Conservation (phyloP, 1,140 invertebrate genomes). For the Heliconius hermathena region DNA sequence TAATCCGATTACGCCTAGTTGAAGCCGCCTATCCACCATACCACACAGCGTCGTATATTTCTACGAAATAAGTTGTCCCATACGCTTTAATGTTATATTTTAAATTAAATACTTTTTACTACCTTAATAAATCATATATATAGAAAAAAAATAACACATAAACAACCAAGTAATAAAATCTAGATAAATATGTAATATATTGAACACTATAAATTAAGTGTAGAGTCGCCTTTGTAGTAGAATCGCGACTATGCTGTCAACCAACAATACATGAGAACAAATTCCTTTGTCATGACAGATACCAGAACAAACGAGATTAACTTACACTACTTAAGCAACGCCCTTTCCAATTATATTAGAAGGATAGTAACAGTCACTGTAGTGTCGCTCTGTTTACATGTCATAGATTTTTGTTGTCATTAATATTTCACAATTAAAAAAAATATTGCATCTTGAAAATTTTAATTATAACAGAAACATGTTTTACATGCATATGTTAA, state of each 20-base stretch:
- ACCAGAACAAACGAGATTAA: slow-evolving; percentile 60
- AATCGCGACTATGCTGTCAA: slow-evolving; percentile 49
- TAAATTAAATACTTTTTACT: neutral
- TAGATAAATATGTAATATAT: neutral
- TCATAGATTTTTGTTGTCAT: neutral
- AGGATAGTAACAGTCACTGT: slow-evolving; percentile 9
- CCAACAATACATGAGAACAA: slow-evolving; percentile 60
- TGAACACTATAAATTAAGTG: neutral
- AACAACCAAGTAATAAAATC: neutral
- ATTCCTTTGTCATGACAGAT: slow-evolving; percentile 66
- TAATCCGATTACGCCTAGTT: slow-evolving; percentile 69
- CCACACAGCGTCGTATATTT: neutral
- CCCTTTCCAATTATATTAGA: slow-evolving; percentile 27
- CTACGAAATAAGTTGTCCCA: neutral
- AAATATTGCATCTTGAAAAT: neutral
- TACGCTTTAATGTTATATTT: neutral
- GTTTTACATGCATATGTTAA: too few relatives aligned
- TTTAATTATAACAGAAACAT: too few relatives aligned
- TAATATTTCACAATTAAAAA: neutral
- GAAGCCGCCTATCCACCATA: slow-evolving; percentile 11
- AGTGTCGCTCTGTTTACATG: neutral
- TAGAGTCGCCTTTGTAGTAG: slow-evolving; percentile 8
- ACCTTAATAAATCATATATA: neutral
- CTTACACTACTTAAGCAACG: slow-evolving; percentile 44
- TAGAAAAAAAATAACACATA: neutral